Conservation (phyloP, 2,888 invertebrate genomes). For the Ochropacha duplaris region DNA sequence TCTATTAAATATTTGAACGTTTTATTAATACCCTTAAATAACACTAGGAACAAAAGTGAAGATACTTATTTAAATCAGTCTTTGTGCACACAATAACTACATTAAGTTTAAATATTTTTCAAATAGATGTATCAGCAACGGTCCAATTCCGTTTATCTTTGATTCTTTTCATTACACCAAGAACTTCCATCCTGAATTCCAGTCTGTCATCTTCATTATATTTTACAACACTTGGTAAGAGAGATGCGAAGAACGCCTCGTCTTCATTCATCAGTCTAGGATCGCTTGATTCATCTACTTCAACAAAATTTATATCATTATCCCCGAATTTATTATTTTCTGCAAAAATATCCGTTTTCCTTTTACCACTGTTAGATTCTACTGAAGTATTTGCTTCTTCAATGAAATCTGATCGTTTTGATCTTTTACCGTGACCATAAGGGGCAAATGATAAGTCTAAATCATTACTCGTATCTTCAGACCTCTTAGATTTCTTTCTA, state of each 20-base stretch:
- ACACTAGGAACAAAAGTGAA: background rate
- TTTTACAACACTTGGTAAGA: conserved; percentile 67
- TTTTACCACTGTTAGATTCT: conserved; percentile 9
- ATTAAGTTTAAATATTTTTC: background rate
- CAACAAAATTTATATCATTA: conserved; percentile 50
- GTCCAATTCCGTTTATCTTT: conserved; percentile 57
- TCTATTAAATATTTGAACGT: conserved; percentile 58
- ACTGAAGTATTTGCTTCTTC: background rate
- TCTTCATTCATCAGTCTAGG: conserved; percentile 75
- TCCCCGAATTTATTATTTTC: conserved; percentile 13
- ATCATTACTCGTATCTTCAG: background rate
- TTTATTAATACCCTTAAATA: conserved; percentile 33
- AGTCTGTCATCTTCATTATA: conserved; percentile 70
- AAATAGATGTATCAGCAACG: conserved; percentile 13
- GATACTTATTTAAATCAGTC: background rate
- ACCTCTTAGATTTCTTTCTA: background rate
- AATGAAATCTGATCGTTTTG: background rate
- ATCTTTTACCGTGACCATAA: background rate
- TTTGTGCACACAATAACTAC: background rate
- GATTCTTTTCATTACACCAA: conserved; percentile 66
- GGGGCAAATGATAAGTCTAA: background rate
- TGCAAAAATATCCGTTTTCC: conserved; percentile 11
- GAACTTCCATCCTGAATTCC: conserved; percentile 70
- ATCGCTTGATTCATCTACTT: conserved; percentile 51
- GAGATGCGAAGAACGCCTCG: conserved; percentile 74